Conservation (phyloP, 2,113 vertebrate genomes). For the Gymnorhina tibicen region DNA sequence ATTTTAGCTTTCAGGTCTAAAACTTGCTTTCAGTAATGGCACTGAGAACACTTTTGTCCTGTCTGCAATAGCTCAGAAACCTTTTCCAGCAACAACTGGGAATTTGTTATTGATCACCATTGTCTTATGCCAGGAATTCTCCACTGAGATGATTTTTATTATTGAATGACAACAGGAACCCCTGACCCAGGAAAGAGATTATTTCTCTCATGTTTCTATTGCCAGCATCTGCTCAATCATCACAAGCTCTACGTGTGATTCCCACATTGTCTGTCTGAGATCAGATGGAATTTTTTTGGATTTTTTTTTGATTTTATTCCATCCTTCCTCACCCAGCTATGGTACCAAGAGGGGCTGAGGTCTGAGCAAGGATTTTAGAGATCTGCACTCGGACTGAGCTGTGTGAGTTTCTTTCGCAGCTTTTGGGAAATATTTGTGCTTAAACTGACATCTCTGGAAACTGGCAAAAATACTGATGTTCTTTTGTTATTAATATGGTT, state of each 20-base stretch:
- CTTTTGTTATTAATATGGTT: neutral
- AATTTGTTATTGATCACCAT: neutral
- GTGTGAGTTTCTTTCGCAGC: rapidly evolving
- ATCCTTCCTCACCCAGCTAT: neutral
- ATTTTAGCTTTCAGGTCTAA: slow-evolving; percentile 28
- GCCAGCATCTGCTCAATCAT: neutral
- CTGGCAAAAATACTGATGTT: neutral
- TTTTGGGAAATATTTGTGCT: neutral
- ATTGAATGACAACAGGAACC: neutral
- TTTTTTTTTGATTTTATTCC: neutral
- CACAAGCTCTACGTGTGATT: neutral
- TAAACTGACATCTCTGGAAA: neutral
- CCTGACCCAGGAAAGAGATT: neutral
- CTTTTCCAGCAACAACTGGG: slow-evolving; percentile 1
- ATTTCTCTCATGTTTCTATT: neutral
- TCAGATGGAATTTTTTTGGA: neutral
- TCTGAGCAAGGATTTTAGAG: neutral
- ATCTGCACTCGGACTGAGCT: neutral
- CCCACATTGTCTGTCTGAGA: neutral
- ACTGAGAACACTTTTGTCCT: slow-evolving; percentile 6
- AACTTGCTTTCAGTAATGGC: neutral
- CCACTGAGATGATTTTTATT: neutral
- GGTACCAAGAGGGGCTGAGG: neutral
- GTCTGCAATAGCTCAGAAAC: neutral
- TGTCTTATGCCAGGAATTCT: slow-evolving; percentile 33